phyloP scores from a whole-genome alignment of 2,797 vertebrate genomes.

The Pangasius larnaudii region DNA sequence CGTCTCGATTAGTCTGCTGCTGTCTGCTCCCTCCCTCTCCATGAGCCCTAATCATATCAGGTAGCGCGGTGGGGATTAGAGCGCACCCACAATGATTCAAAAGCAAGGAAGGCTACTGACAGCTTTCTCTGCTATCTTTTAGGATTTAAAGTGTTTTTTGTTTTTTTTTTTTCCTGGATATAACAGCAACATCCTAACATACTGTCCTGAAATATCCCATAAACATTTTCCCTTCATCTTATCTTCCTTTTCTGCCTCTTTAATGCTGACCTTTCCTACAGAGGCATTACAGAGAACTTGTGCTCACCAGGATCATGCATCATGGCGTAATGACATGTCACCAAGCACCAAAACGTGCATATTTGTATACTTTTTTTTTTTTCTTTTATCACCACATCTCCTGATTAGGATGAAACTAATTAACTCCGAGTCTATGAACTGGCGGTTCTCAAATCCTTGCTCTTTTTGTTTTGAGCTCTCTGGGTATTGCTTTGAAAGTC shows the following conservation, averaged over 20 bases:
- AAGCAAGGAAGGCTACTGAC: constrained; percentile 48
- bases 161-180: background rate
- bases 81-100: constrained; percentile 42
- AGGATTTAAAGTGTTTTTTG: background rate
- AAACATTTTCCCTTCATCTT: constrained; percentile 24
- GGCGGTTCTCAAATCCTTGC: constrained; percentile 50
- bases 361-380: constrained; percentile 50
- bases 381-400: constrained; percentile 72
- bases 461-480: constrained; percentile 53
- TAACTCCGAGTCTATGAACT: constrained; percentile 68
- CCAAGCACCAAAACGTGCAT: constrained; percentile 8
- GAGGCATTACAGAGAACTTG: constrained; percentile 24
- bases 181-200: background rate
- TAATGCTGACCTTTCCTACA: constrained; percentile 41
- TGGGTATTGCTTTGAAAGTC: constrained; percentile 55
- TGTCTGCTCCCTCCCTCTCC: constrained; percentile 46
- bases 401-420: constrained; percentile 78
- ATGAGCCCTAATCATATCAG: constrained; percentile 47
- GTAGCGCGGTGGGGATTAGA: constrained; percentile 21
- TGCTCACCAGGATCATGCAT: constrained; percentile 30
- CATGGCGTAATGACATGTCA: constrained; percentile 42
- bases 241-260: constrained; percentile 8
- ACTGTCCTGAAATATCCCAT: background rate
- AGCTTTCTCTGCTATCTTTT: constrained; percentile 30
- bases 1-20: constrained; percentile 92